These are phyloP conservation scores for Dusona sp. DNA, from an alignment of 2,888 invertebrate genomes.

Conservation along the genomic window DNA sequence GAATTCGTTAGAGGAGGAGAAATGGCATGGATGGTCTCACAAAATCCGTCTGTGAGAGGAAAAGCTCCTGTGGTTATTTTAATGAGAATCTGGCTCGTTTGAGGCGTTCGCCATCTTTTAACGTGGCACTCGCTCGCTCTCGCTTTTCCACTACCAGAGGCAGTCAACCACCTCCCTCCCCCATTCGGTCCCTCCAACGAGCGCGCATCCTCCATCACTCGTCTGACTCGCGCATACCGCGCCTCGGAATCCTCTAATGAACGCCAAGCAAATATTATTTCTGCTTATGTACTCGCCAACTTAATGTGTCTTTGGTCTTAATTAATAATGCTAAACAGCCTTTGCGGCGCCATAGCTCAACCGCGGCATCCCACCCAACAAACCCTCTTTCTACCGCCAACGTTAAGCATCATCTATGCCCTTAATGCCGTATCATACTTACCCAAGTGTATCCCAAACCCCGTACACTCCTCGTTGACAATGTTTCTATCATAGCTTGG, in stretches of 20 bases:
- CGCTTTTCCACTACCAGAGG: conserved; percentile 53
- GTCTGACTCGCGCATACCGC: conserved; percentile 69
- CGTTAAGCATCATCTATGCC: conserved; percentile 2
- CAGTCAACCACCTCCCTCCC: conserved; percentile 35
- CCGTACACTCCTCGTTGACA: conserved; percentile 14
- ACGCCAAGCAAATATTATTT: conserved; percentile 84
- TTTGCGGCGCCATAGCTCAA: conserved; percentile 59
- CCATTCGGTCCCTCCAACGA: conserved; percentile 19
- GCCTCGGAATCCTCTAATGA: conserved; percentile 82
- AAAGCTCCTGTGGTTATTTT: conserved; percentile 79
- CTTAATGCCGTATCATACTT: conserved; percentile 17
- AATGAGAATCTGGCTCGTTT: conserved; percentile 84
- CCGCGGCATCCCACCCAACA: conserved; percentile 18
- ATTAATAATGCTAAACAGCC: conserved; percentile 84
- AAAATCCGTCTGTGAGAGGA: conserved; percentile 43
- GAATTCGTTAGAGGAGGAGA: not conserved
- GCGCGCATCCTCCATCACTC: conserved; percentile 51
- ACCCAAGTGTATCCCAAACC: conserved; percentile 1
- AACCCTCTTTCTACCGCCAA: conserved; percentile 20
- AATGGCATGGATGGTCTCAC: not conserved
- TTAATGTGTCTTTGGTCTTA: conserved; percentile 83
- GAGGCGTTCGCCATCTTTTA: conserved; percentile 75
- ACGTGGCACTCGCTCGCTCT: conserved; percentile 28
- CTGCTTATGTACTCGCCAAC: conserved; percentile 83
- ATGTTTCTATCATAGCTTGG: conserved; percentile 35